phyloP scores from a whole-genome alignment of 2,797 vertebrate species.

The Prunella strophiata region DNA sequence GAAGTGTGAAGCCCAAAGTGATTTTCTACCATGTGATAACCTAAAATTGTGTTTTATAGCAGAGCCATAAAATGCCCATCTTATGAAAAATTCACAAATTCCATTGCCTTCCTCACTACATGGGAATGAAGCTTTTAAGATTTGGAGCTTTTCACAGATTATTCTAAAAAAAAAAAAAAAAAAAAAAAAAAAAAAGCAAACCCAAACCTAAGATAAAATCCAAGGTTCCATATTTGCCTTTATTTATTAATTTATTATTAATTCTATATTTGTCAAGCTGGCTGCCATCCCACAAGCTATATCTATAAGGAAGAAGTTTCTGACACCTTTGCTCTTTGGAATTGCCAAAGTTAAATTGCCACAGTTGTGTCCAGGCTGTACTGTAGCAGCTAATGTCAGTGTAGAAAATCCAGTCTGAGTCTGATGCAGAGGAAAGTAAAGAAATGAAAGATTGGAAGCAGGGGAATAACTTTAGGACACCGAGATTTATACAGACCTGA shows the following conservation, averaged over 20 bases:
- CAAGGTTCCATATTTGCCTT: not conserved
- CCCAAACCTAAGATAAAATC: not conserved
- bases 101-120: not conserved
- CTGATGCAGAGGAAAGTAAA: not conserved
- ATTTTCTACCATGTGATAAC: not conserved
- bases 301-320: not conserved
- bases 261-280: not conserved
- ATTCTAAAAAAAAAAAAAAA: not conserved
- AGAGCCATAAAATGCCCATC: not conserved
- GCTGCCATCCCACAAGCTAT: not conserved
- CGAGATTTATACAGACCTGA: not conserved
- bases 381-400: not conserved
- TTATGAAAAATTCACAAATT: not conserved
- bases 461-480: not conserved
- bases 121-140: not conserved
- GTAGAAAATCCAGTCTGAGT: not conserved
- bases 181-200: not conserved
- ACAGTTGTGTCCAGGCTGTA: not conserved
- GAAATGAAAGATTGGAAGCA: not conserved
- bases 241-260: not conserved
- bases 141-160: not conserved
- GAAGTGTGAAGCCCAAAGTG: not conserved
- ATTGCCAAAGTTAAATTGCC: not conserved
- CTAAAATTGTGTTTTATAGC: not conserved
- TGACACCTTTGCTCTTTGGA: not conserved